Percentiles rank a stretch among this genome's conserved stretches.
Evolutionary conservation across 2,888 invertebrate species (phyloP).

Genomic region (Oscheius sp.): DNA sequence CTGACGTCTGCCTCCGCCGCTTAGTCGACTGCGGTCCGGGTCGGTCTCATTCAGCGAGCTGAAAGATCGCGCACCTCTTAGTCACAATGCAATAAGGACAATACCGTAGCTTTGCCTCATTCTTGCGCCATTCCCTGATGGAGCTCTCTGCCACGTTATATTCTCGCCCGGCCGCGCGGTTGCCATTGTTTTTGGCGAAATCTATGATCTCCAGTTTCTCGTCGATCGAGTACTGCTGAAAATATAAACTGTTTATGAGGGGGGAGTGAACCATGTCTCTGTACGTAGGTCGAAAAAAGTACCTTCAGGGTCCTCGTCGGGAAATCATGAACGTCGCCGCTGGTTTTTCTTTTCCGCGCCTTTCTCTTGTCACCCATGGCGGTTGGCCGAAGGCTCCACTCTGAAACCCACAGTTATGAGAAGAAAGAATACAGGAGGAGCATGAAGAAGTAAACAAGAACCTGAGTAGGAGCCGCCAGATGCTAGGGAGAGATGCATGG

Average conservation of each 20-base stretch:
- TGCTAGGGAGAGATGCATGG: conserved; percentile 32
- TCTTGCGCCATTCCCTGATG: conserved; percentile 72
- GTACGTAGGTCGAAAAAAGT: background rate
- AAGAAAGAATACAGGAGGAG: background rate
- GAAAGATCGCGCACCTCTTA: background rate
- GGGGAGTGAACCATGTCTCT: background rate
- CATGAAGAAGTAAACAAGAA: background rate
- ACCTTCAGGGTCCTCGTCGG: conserved; percentile 31
- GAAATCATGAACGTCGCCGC: conserved; percentile 13
- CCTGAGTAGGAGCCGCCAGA: conserved; percentile 30
- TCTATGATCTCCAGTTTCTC: conserved; percentile 68
- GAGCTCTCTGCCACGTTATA: conserved; percentile 71
- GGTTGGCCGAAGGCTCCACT: conserved; percentile 31
- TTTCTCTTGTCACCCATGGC: conserved; percentile 32
- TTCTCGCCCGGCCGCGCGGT: conserved; percentile 69
- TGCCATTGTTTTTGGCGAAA: conserved; percentile 59
- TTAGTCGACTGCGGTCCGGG: conserved; percentile 33
- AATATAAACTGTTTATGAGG: background rate
- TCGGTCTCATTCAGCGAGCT: conserved; percentile 29
- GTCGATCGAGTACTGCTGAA: conserved; percentile 49
- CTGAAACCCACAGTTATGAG: conserved; percentile 1
- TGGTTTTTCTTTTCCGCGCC: conserved; percentile 25
- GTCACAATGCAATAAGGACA: conserved; percentile 15
- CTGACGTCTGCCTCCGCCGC: conserved; percentile 18
- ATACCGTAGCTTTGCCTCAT: conserved; percentile 67